Conservation (phyloP, 1,140 invertebrate species). For the Meloidogyne chitwoodi region DNA sequence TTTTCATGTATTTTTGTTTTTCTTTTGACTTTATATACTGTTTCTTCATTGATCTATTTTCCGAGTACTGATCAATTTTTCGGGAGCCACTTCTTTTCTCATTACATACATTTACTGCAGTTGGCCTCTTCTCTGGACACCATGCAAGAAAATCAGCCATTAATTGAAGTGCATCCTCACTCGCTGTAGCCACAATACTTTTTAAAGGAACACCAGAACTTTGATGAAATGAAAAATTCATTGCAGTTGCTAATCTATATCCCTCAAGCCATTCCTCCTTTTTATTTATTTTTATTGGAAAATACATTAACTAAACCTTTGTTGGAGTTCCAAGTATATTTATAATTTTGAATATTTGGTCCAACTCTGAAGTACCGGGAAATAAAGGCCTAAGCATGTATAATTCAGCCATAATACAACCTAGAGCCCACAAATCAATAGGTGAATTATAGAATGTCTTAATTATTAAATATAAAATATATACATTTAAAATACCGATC, state of each 20-base stretch:
- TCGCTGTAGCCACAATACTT: constrained; percentile 77
- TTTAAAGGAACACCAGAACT: constrained; percentile 74
- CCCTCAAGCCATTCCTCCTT: constrained; percentile 88
- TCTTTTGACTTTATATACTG: too few species aligned
- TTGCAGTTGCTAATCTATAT: constrained; percentile 80
- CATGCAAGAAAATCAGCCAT: constrained; percentile 82
- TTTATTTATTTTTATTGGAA: constrained; percentile 14
- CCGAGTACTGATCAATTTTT: too few species aligned
- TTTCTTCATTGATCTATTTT: too few species aligned
- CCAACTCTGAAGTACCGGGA: constrained; percentile 87
- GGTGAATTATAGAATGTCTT: constrained; percentile 84
- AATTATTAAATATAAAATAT: neutral
- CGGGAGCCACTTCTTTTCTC: too few species aligned
- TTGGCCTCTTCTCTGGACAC: constrained; percentile 86
- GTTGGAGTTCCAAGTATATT: constrained; percentile 88
- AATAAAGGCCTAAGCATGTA: constrained; percentile 93
- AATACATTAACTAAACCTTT: constrained; percentile 66
- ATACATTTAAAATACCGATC: constrained; percentile 68
- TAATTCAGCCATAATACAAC: constrained; percentile 95
- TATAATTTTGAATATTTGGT: constrained; percentile 95
- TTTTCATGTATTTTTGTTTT: too few species aligned
- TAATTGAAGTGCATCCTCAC: constrained; percentile 75
- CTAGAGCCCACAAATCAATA: constrained; percentile 93
- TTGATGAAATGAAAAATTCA: constrained; percentile 94
- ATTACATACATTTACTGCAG: constrained; percentile 74